A percentile compares a stretch with the other conserved stretches of the same genome.
These are phyloP conservation scores for Stegostoma tigrinum DNA, from an alignment of 2,113 vertebrate species.

Conservation along the genomic window DNA sequence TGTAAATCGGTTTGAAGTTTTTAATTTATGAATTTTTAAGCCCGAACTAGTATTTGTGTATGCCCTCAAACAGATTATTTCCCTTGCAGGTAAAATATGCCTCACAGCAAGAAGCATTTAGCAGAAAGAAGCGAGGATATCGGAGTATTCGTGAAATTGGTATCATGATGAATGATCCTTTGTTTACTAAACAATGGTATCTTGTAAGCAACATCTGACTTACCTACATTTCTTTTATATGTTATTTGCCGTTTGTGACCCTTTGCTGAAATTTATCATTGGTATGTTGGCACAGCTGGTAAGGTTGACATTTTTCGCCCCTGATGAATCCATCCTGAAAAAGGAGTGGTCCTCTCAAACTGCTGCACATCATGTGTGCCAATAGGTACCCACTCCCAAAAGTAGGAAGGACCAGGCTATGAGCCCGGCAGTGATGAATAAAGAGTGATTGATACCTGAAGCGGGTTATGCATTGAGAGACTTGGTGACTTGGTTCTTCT, in stretches of 20 bases:
- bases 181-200: slow-evolving; percentile 97
- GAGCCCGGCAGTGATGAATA: neutral
- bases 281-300: neutral
- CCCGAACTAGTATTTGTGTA: neutral
- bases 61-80: slow-evolving; percentile 38
- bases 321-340: too few relatives aligned
- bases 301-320: neutral
- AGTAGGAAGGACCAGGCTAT: neutral
- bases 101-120: slow-evolving; percentile 81
- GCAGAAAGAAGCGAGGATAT: slow-evolving; percentile 85
- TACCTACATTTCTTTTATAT: neutral
- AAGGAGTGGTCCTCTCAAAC: neutral
- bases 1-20: neutral
- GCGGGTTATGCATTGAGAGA: neutral
- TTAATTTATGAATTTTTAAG: neutral
- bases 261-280: neutral
- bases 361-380: neutral
- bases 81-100: slow-evolving; percentile 76
- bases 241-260: neutral
- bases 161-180: slow-evolving; percentile 89
- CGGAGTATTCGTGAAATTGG: slow-evolving; percentile 83
- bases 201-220: slow-evolving; percentile 68
- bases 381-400: neutral
- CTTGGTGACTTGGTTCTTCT: neutral
- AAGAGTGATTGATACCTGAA: neutral